Evolutionary conservation across 2,888 invertebrate species (phyloP), one percentile per base, ranked within the genome.

Genomic region (Drosophila crucigera): DNA sequence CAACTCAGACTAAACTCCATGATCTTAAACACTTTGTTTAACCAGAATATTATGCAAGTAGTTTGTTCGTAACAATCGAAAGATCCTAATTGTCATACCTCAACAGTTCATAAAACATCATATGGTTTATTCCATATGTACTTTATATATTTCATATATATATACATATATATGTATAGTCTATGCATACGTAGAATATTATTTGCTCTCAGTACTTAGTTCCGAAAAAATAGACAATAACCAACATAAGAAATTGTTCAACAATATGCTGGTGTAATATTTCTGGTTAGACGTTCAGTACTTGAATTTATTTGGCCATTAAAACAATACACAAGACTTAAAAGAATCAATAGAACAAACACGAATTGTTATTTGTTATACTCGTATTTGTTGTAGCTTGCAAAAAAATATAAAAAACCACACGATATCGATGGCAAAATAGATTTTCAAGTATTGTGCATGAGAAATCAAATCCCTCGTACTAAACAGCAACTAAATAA

Each of bases 391-490:
- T 71, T 77, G 71, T 80, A 80, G 74, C 68, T 72, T 82, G 64
- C 68, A 58, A 66, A 81, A 75, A 58, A 31, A 30, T 60, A 69
- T 54, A 61, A 68, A 77, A 62, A 69, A 41, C 68, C 63, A 78
- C 60, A 66, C 52, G 39, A 73, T 65, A 67, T 41, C 50, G 53
- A 90, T 64, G 89, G 90, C 90, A 83, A 90, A 90, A 87, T 88
- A 90, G 84, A 85, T 89, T 90, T 91, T 83, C 91, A 91, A 92
- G 92, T 92, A 91, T 92, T 92, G 92, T 90, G 91, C 91, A 89
- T 90, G 84, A 89, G 90, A 91, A 92, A 92, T 93, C 93, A 91
- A 93, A 93, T 93, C 93, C 93, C 93, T 93, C 93, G 92, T 92
- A 88, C 84, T 89, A 91, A 85, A 85, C 74, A 76, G 73, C 78